Base-by-base conservation (phyloP, 64 coral and sea anemone species). In the Porites australiensis region DNA sequence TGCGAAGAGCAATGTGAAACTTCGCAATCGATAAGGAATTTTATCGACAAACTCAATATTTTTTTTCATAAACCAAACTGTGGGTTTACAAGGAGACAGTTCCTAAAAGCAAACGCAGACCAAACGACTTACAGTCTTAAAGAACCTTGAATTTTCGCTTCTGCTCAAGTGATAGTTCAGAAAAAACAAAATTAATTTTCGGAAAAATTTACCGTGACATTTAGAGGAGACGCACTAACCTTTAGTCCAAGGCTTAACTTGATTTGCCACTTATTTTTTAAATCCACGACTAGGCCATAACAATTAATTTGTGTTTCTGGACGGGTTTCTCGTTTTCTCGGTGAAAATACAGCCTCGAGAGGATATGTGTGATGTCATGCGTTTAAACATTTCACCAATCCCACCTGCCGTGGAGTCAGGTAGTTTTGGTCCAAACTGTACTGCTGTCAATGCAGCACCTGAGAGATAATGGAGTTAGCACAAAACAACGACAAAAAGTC, bases 321-420 rank as follows among this genome's bases (percentile, higher is more conserved):
- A 8, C 44, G 63, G 45, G 62, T 68, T 84, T 50, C 62, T 50
- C 15, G 61, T 68, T 68, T 84, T 84, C 43, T 69, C 13, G 60
- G 46, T 50, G 64, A 84, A 68, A 84, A 84, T 48, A 65, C 61
- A n/a, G 48, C 15, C 61, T 20, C 44, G 61, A 84, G 43, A 68
- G 61, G 62, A 68, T 46, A 51, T n/a, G n/a, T 84, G 62, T 84
- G 81, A 84, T 84, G 81, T 84, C 81, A 84, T 84, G 61, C 49
- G 13, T 84, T 45, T 76, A 13, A 47, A 50, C 63, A 6, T 50
- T 50, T 48, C 63, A 84, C 14, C 46, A 45, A 50, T 16, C 81
- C 81, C 81, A 84, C 81, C 81, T 84, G 81, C n/a, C 45, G 13
- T 13, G 46, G 7, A 46, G 81, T 69, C 63, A 84, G 81, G 81